Conservation (phyloP, 2,888 invertebrate genomes). For the Mythimna ferrago region DNA sequence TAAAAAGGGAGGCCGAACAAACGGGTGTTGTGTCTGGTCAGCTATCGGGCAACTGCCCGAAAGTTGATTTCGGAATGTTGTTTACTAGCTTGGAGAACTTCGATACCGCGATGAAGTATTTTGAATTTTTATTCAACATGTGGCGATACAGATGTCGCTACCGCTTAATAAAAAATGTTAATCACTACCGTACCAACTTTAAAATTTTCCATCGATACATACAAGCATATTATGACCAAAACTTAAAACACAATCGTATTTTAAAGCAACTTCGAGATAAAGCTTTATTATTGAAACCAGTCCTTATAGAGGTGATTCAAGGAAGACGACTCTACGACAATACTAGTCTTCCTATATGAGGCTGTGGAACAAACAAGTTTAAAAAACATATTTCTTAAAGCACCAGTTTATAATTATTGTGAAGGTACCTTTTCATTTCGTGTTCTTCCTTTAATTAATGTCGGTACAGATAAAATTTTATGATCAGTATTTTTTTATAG, state of each 20-base stretch:
- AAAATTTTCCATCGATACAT: conserved; percentile 3
- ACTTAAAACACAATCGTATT: conserved; percentile 7
- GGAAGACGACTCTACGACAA: conserved; percentile 53
- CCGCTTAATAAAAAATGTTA: too few relatives aligned
- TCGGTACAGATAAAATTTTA: not conserved
- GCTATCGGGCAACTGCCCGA: too few relatives aligned
- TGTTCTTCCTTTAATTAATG: not conserved
- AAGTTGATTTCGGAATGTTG: too few relatives aligned
- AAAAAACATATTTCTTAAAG: not conserved
- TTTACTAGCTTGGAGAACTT: too few relatives aligned
- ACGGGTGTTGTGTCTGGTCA: too few relatives aligned
- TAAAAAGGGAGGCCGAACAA: too few relatives aligned
- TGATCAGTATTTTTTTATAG: too few relatives aligned
- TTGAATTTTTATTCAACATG: too few relatives aligned
- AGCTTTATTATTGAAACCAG: conserved; percentile 12
- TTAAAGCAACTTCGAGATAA: conserved; percentile 9
- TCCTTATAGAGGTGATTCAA: conserved; percentile 50
- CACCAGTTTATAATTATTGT: not conserved
- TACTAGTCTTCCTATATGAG: conserved; percentile 30
- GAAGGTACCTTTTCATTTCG: conserved; percentile 9
- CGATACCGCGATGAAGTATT: too few relatives aligned
- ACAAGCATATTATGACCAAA: not conserved
- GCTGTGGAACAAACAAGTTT: conserved; percentile 33
- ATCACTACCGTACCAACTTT: not conserved
- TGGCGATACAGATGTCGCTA: too few relatives aligned